Evolutionary conservation across 2,888 invertebrate genomes (phyloP), one percentile per base, ranked within the genome.

Genomic region (Polydrusus tereticollis): DNA sequence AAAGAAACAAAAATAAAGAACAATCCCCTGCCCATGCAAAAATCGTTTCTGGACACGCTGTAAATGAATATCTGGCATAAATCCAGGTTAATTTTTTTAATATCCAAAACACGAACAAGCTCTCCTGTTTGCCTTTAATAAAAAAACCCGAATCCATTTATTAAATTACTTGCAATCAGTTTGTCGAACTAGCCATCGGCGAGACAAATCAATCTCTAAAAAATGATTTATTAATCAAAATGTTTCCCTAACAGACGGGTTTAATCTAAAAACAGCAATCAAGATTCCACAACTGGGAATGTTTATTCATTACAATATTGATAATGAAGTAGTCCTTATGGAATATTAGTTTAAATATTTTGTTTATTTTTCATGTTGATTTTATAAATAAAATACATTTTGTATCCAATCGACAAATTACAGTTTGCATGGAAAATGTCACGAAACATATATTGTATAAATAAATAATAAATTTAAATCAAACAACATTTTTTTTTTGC

Each of bases 171-270:
- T 14, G n/a, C 50, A 52, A 52, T 52, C 50, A 58, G 16, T 58
- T 20, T 21, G 58, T 38, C 21, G 3, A 18, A 36, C 18, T 55
- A 29, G 55, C 36, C 41, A 18, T 0, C 58, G 38, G n/a, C 41
- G 36, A 41, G 41, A 58, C 58, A 14, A 36, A 20, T 58, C 58
- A 58, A 58, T 38, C 38, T 29, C 41, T 18, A 18, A 38, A 33
- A 41, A 38, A 58, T 58, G 58, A 58, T 58, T 58, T 18, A 58
- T 58, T 58, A 38, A 36, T 41, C 20, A 23, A 58, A n/a, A 36
- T 18, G 36, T 18, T 23, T n/a, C 16, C 18, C 18, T 36, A 20
- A 58, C 38, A 58, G 18, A 20, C 41, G 38, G 21, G 4, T 16
- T 16, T 21, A 20, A 38, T 38, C 18, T 58, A 23, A 14, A 8